phyloP scores from a whole-genome alignment of 2,888 invertebrate genomes.

The Andrena camellia region DNA sequence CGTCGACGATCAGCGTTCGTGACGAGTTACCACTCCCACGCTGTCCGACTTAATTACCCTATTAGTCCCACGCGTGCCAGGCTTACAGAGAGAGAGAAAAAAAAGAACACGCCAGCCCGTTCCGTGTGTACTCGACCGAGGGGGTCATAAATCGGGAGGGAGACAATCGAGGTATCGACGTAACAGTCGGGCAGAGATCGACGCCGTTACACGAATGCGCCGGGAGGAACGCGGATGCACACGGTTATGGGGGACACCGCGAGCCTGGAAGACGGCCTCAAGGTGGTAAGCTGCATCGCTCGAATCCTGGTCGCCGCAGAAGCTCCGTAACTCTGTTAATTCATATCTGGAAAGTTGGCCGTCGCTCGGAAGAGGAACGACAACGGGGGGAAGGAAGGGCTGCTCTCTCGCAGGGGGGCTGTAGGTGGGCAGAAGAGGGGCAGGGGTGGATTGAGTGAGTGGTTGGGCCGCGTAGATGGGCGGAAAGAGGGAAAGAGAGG shows the following conservation, averaged over 20 bases:
- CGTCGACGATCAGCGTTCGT: constrained; percentile 65
- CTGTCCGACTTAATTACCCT: constrained; percentile 66
- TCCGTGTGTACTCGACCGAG: not conserved
- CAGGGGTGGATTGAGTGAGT: constrained; percentile 55
- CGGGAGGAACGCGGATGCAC: not conserved
- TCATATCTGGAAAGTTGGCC: constrained; percentile 84
- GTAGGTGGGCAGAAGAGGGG: constrained; percentile 65
- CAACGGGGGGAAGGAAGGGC: constrained; percentile 52
- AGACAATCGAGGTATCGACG: constrained; percentile 18
- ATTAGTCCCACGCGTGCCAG: constrained; percentile 58
- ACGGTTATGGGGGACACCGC: not conserved
- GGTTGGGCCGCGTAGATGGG: constrained; percentile 68
- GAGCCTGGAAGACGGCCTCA: constrained; percentile 77
- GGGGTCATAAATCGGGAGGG: constrained; percentile 24
- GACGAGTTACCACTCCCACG: constrained; percentile 65
- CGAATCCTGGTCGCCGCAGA: constrained; percentile 74
- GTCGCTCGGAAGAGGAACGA: constrained; percentile 65
- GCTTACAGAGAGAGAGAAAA: constrained; percentile 4
- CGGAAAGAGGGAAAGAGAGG: constrained; percentile 69
- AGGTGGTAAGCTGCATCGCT: constrained; percentile 83
- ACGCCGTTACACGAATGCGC: not conserved
- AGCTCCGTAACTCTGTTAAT: constrained; percentile 84
- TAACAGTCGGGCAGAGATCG: constrained; percentile 11
- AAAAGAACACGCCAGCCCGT: not conserved
- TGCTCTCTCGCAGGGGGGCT: constrained; percentile 50